A percentile compares a stretch with the other conserved stretches of the same genome.
phyloP scores from a whole-genome alignment of 37 sponge, comb jelly and placozoan genomes.

The Petrosia ficiformis region DNA sequence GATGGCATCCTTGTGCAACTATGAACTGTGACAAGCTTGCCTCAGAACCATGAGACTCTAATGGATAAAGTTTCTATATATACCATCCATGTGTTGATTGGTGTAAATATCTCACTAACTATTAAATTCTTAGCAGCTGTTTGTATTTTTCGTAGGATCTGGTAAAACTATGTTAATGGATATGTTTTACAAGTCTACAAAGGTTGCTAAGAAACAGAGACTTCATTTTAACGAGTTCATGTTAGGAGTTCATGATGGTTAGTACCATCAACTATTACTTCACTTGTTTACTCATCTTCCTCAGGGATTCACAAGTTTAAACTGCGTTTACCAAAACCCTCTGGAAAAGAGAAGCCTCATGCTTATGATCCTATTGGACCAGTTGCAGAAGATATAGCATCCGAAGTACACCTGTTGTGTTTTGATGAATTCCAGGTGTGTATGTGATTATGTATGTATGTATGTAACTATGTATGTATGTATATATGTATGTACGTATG shows the following conservation, averaged over 20 bases:
- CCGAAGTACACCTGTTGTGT: constrained; percentile 77
- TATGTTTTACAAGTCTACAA: constrained; percentile 65
- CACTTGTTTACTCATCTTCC: background rate
- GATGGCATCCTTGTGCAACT: too few relatives aligned
- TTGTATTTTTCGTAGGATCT: constrained; percentile 53
- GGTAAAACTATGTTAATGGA: constrained; percentile 99
- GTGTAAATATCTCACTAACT: too few relatives aligned
- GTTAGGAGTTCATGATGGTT: constrained; percentile 86
- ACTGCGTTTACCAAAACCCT: constrained; percentile 22
- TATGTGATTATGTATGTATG: too few relatives aligned
- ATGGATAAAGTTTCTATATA: too few relatives aligned
- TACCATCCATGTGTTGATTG: too few relatives aligned
- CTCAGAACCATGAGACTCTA: too few relatives aligned
- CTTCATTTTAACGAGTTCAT: constrained; percentile 92
- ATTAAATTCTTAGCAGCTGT: too few relatives aligned
- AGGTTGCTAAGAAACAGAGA: constrained; percentile 59
- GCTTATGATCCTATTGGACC: constrained; percentile 84
- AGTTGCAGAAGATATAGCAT: constrained; percentile 79
- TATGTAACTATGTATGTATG: too few relatives aligned
- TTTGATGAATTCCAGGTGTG: constrained; percentile 97
- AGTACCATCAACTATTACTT: constrained; percentile 6
- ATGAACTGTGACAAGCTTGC: too few relatives aligned
- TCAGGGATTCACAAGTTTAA: constrained; percentile 83
- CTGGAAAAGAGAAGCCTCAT: constrained; percentile 24
- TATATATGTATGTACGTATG: too few relatives aligned